These are phyloP conservation scores for Habropoda laboriosa DNA, from an alignment of 1,140 invertebrate genomes.

Conservation along the genomic window DNA sequence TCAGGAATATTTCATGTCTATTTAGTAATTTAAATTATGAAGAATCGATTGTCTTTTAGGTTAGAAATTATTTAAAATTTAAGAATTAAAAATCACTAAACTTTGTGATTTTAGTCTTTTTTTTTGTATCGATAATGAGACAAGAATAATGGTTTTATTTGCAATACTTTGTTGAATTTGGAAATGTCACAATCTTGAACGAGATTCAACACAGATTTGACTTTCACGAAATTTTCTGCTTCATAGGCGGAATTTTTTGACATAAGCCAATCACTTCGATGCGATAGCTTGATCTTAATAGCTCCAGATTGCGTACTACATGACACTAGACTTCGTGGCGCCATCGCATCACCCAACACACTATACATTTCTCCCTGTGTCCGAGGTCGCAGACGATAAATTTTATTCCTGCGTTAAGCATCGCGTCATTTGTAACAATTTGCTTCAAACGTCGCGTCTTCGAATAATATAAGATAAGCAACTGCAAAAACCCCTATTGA, in stretches of 20 bases:
- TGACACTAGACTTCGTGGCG: constrained; percentile 25
- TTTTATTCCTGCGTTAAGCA: constrained; percentile 8
- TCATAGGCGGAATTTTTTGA: neutral
- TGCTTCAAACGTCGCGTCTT: neutral
- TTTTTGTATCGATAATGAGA: too few species aligned
- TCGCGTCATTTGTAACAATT: neutral
- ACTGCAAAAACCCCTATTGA: too few species aligned
- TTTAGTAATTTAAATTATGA: too few species aligned
- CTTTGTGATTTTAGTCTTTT: too few species aligned
- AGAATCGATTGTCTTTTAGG: too few species aligned
- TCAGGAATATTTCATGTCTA: too few species aligned
- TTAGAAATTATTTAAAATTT: too few species aligned
- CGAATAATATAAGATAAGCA: too few species aligned
- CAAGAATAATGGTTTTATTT: too few species aligned
- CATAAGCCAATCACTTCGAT: neutral
- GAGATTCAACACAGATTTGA: too few species aligned
- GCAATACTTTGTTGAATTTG: too few species aligned
- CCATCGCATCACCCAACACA: constrained; percentile 11
- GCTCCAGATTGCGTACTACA: neutral
- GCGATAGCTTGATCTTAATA: neutral
- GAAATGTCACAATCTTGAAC: neutral
- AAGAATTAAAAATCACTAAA: too few species aligned
- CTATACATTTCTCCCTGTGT: neutral
- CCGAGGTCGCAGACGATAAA: constrained; percentile 14
- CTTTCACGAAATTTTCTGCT: neutral